phyloP scores from a whole-genome alignment of 2,888 invertebrate genomes.

The Chymomyza fuscimana region DNA sequence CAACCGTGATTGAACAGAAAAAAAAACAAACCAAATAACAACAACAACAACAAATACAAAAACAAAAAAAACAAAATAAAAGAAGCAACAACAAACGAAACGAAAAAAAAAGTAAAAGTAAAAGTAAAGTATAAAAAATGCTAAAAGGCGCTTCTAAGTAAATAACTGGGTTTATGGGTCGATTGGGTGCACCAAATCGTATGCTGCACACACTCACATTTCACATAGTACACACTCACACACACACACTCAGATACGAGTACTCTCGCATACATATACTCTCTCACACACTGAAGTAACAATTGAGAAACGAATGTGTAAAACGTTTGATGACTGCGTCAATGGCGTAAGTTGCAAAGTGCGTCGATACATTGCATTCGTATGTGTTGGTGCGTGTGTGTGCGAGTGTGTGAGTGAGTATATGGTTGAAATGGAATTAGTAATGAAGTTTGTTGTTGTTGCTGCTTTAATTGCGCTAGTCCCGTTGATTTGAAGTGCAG shows the following conservation, averaged over 20 bases:
- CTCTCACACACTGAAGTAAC: constrained; percentile 5
- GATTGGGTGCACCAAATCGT: constrained; percentile 78
- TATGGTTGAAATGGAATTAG: constrained; percentile 45
- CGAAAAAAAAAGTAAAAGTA: constrained; percentile 5
- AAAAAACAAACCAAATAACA: background rate
- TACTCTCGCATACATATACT: constrained; percentile 2
- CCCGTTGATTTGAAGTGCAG: background rate
- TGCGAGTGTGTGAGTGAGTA: constrained; percentile 23
- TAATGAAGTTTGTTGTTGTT: constrained; percentile 46
- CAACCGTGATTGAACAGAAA: background rate
- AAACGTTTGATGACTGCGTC: constrained; percentile 9
- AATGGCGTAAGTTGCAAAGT: constrained; percentile 15
- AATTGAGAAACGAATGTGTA: background rate
- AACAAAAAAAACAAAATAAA: constrained; percentile 18
- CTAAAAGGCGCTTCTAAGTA: constrained; percentile 75
- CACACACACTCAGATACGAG: constrained; percentile 7
- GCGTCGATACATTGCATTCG: constrained; percentile 20
- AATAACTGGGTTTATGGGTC: constrained; percentile 79
- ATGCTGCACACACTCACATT: constrained; percentile 49
- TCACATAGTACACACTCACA: background rate
- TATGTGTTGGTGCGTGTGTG: constrained; percentile 8
- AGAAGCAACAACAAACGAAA: constrained; percentile 14
- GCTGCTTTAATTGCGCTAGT: background rate
- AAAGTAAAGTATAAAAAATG: constrained; percentile 44
- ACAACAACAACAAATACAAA: constrained; percentile 8